A percentile compares a stretch with the other conserved stretches of the same genome.
These are phyloP conservation scores for Nomada hirtipes DNA, from an alignment of 2,888 invertebrate species.

Conservation along the genomic window DNA sequence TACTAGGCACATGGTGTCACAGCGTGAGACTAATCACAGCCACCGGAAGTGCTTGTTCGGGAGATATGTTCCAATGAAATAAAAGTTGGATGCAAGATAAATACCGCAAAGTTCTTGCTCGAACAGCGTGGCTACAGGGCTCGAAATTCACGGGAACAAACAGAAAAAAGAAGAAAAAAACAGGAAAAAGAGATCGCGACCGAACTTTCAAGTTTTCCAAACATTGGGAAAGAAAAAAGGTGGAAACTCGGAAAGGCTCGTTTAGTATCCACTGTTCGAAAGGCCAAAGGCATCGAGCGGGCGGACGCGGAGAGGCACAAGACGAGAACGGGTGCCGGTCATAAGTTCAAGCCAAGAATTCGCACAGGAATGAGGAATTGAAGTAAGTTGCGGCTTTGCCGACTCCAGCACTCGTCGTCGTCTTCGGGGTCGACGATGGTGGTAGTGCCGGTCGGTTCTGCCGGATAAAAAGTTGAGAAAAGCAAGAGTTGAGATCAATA, in stretches of 20 bases:
- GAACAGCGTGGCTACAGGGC: not conserved
- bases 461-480: conserved; percentile 84
- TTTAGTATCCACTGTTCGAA: conserved; percentile 72
- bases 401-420: conserved; percentile 73
- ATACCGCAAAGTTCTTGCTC: not conserved
- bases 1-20: too few species aligned
- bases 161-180: not conserved
- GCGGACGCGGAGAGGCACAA: conserved; percentile 54
- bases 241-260: conserved; percentile 69
- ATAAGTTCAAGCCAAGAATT: conserved; percentile 82
- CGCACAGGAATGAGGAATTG: conserved; percentile 82
- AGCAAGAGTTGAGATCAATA: conserved; percentile 84
- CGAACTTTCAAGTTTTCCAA: conserved; percentile 21
- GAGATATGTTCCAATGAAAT: not conserved
- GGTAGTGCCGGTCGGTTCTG: conserved; percentile 79
- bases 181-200: not conserved
- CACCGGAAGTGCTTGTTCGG: too few species aligned
- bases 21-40: too few species aligned
- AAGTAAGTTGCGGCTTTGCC: conserved; percentile 78
- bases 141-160: conserved; percentile 9
- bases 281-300: conserved; percentile 71
- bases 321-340: conserved; percentile 72
- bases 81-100: not conserved
- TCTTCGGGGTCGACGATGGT: conserved; percentile 63
- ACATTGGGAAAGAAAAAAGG: conserved; percentile 32